phyloP scores from a whole-genome alignment of 2,797 vertebrate genomes.

The Enteromius trimaculatus region DNA sequence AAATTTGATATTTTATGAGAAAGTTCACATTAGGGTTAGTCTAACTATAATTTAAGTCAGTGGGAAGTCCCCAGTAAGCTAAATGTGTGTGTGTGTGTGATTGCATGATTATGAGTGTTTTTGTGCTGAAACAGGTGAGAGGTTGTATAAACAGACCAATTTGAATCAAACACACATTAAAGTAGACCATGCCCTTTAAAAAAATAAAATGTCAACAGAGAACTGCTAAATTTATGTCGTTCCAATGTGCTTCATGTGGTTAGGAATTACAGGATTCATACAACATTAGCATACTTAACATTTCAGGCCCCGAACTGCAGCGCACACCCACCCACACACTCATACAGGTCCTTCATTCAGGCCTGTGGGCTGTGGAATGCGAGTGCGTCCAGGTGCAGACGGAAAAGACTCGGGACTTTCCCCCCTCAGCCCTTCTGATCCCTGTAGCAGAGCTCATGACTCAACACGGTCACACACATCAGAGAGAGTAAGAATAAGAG shows the following conservation, averaged over 20 bases:
- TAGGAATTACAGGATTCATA: slow-evolving; percentile 33
- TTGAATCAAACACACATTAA: slow-evolving; percentile 23
- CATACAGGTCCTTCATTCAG: slow-evolving; percentile 50
- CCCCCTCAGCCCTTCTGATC: slow-evolving; percentile 50
- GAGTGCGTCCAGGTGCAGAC: slow-evolving; percentile 61
- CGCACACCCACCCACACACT: slow-evolving; percentile 45
- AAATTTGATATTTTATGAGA: background rate
- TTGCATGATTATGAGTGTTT: slow-evolving; percentile 16
- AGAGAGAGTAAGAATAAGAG: slow-evolving; percentile 22
- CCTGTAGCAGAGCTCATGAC: slow-evolving; percentile 51
- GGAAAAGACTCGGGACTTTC: slow-evolving; percentile 61
- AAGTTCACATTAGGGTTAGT: background rate
- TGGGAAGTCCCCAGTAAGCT: background rate
- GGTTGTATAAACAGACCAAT: slow-evolving; percentile 50
- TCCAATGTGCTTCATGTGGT: slow-evolving; percentile 56
- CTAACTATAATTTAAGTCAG: background rate
- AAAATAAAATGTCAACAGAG: slow-evolving; percentile 36
- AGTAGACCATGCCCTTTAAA: slow-evolving; percentile 31
- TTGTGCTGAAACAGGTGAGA: slow-evolving; percentile 42
- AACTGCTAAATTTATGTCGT: slow-evolving; percentile 37
- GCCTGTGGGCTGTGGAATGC: slow-evolving; percentile 51
- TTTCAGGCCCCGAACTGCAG: slow-evolving; percentile 52
- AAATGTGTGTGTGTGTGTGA: background rate
- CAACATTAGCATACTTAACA: slow-evolving; percentile 39
- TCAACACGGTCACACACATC: slow-evolving; percentile 44